These are phyloP conservation scores for Apantesis nais DNA, from an alignment of 2,888 invertebrate genomes.

Conservation along the genomic window DNA sequence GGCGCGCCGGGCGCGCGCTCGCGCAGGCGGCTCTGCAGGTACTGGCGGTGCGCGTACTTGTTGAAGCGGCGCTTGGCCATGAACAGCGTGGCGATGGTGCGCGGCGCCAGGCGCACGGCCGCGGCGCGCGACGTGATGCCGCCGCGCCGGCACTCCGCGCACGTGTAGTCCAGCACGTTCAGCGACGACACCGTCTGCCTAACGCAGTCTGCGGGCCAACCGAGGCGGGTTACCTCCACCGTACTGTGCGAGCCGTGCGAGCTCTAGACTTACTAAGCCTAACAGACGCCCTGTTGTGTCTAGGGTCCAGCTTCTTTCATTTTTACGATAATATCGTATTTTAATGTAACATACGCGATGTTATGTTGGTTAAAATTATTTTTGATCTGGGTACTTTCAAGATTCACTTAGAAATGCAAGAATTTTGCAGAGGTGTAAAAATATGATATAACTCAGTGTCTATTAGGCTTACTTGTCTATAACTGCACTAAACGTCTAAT, in stretches of 20 bases:
- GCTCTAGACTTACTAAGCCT: neutral
- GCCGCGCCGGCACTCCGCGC: constrained; percentile 81
- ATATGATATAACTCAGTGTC: neutral
- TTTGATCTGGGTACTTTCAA: too few relatives aligned
- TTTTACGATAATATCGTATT: neutral
- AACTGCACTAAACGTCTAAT: neutral
- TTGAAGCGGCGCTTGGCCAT: constrained; percentile 84
- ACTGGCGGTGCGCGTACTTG: constrained; percentile 83
- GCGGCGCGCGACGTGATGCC: constrained; percentile 82
- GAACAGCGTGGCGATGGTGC: constrained; percentile 83
- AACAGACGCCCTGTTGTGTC: neutral
- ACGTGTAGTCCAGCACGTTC: constrained; percentile 82
- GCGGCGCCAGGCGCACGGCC: constrained; percentile 79
- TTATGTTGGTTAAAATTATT: too few relatives aligned
- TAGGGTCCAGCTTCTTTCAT: neutral
- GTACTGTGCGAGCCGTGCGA: neutral
- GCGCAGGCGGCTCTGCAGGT: constrained; percentile 62
- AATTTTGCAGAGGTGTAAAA: neutral
- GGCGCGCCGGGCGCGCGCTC: constrained; percentile 26
- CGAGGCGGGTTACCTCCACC: neutral
- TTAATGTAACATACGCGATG: too few relatives aligned
- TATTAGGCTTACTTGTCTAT: neutral
- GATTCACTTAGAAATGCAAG: neutral
- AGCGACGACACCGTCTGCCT: constrained; percentile 69
- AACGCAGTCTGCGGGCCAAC: constrained; percentile 76